phyloP scores from a whole-genome alignment of 2,888 invertebrate genomes.

The Pomacea canaliculata region DNA sequence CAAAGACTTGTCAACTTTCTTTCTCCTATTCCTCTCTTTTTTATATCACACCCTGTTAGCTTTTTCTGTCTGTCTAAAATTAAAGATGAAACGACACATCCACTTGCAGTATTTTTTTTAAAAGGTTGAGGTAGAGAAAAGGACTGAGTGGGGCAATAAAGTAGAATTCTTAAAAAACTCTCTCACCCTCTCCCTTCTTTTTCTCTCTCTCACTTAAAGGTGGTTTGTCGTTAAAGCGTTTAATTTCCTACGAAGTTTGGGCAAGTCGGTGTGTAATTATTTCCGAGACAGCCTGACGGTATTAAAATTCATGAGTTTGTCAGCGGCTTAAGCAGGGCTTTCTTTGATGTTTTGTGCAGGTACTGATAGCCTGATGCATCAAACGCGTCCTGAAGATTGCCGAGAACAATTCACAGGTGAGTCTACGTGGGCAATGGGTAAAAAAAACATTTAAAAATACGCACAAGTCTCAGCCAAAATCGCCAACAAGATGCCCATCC shows the following conservation, averaged over 20 bases:
- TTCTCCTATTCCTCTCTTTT: not conserved
- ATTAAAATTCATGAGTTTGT: conserved; percentile 29
- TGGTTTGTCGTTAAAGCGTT: conserved; percentile 17
- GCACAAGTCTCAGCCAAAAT: no score
- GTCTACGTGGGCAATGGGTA: not conserved
- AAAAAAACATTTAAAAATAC: no score
- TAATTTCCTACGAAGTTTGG: conserved; percentile 20
- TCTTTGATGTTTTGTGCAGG: conserved; percentile 24
- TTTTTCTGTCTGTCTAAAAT: not conserved
- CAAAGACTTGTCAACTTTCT: conserved; percentile 6
- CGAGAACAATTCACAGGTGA: conserved; percentile 17
- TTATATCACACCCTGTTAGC: no score
- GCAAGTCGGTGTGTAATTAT: conserved; percentile 14
- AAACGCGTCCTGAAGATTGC: not conserved
- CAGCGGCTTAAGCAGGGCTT: conserved; percentile 1
- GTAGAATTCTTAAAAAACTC: not conserved
- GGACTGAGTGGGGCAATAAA: not conserved
- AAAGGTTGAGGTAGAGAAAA: not conserved
- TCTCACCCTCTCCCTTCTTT: not conserved
- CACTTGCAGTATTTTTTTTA: not conserved
- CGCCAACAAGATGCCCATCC: no score
- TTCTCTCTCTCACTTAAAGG: not conserved
- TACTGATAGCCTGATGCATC: conserved; percentile 2
- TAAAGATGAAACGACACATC: conserved; percentile 13
- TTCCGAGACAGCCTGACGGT: not conserved